Percentiles rank a stretch among this genome's conserved stretches.
Conservation (phyloP, 2,113 vertebrate genomes). For the Pelecanoides urinatrix region DNA sequence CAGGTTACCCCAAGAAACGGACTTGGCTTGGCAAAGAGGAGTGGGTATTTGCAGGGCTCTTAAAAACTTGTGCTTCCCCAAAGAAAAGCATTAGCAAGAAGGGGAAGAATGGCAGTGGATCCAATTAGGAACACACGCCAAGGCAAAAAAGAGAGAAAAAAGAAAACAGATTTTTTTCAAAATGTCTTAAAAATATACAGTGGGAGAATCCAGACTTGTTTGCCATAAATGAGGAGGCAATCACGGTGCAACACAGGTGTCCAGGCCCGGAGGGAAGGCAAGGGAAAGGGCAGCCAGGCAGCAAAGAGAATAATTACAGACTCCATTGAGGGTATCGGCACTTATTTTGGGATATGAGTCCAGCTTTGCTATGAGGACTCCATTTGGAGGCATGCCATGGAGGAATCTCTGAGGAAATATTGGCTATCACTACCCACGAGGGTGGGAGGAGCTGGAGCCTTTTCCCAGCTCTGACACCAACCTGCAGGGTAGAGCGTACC, state of each 20-base stretch:
- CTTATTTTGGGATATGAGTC: conserved; percentile 34
- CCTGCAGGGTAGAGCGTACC: not conserved
- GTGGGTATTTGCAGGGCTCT: conserved; percentile 1
- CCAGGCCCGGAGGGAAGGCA: conserved; percentile 50
- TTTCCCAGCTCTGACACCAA: not conserved
- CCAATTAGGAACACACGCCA: conserved; percentile 30
- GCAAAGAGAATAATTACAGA: conserved; percentile 42
- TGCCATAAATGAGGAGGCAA: conserved; percentile 25
- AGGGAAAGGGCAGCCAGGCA: conserved; percentile 58
- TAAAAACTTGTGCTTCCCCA: conserved; percentile 43
- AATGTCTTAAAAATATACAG: conserved; percentile 46
- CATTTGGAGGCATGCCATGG: conserved; percentile 14
- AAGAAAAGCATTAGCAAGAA: conserved; percentile 39
- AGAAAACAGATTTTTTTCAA: conserved; percentile 18
- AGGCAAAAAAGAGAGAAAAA: conserved; percentile 13
- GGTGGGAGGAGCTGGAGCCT: not conserved
- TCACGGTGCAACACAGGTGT: conserved; percentile 42
- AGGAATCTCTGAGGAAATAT: conserved; percentile 24
- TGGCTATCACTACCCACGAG: not conserved
- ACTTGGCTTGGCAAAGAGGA: not conserved
- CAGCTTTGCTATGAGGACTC: conserved; percentile 19
- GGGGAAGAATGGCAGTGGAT: not conserved
- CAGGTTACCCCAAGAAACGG: conserved; percentile 48
- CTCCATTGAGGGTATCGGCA: conserved; percentile 29
- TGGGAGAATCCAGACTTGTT: conserved; percentile 44